Evolutionary conservation across 2,888 invertebrate genomes (phyloP).

Genomic region (Monochamus alternatus): DNA sequence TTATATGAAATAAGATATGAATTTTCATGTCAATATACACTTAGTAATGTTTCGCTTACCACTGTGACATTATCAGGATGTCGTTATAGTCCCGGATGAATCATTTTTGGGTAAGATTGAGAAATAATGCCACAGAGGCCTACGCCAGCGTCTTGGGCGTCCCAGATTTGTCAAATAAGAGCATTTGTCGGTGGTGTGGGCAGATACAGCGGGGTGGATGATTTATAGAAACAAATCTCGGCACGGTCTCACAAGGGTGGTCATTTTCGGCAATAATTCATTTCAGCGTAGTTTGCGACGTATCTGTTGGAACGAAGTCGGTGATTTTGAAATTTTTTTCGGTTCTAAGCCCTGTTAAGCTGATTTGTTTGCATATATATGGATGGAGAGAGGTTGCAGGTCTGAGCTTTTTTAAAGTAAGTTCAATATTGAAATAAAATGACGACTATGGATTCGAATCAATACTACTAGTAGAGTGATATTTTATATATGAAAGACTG

Average conservation of each 20-base stretch:
- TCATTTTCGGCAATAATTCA: slow-evolving; percentile 56
- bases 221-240: slow-evolving; percentile 59
- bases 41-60: neutral
- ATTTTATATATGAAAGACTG: too few species aligned
- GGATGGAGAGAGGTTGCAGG: neutral
- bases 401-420: too few species aligned
- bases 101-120: neutral
- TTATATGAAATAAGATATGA: too few species aligned
- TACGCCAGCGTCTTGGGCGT: slow-evolving; percentile 39
- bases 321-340: slow-evolving; percentile 21
- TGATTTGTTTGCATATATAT: slow-evolving; percentile 5
- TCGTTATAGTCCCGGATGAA: neutral
- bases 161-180: slow-evolving; percentile 61
- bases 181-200: slow-evolving; percentile 57
- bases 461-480: too few species aligned
- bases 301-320: slow-evolving; percentile 36
- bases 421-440: too few species aligned
- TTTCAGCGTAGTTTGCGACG: slow-evolving; percentile 45
- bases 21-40: too few species aligned
- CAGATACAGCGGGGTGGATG: slow-evolving; percentile 52
- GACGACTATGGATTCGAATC: too few species aligned
- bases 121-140: neutral
- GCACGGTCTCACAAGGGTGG: slow-evolving; percentile 53
- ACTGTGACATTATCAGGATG: neutral
- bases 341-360: slow-evolving; percentile 1